Percentiles rank a stretch among this genome's conserved stretches.
Evolutionary conservation across 2,888 invertebrate genomes (phyloP).

Genomic region (Synergus umbraculus): DNA sequence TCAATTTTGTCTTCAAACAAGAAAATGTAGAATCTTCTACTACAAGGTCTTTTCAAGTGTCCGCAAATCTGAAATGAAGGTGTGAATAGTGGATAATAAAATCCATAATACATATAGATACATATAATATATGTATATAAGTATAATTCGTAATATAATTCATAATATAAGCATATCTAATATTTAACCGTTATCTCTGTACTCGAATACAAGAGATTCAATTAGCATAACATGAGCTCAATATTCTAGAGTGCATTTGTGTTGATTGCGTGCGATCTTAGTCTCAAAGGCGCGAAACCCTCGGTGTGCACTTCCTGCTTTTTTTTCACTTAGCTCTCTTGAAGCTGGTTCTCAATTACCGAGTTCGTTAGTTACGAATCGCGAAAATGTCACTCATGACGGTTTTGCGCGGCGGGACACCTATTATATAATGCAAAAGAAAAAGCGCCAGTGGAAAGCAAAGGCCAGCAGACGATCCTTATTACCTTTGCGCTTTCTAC

Average conservation of each 20-base stretch:
- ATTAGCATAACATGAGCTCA: conserved; percentile 19
- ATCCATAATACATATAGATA: too few species aligned
- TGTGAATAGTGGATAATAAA: too few species aligned
- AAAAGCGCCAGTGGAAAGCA: conserved; percentile 70
- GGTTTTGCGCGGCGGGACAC: conserved; percentile 54
- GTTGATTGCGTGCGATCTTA: conserved; percentile 25
- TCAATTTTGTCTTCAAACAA: not conserved
- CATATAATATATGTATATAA: too few species aligned
- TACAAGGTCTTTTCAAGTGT: not conserved
- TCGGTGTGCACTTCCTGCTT: conserved; percentile 43
- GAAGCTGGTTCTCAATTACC: conserved; percentile 51
- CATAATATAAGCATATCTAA: not conserved
- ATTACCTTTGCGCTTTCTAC: conserved; percentile 73
- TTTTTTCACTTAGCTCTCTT: not conserved
- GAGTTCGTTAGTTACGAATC: conserved; percentile 53
- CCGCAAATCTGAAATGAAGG: too few species aligned
- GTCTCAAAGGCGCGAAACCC: conserved; percentile 1
- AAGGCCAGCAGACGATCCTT: conserved; percentile 76
- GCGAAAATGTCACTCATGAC: conserved; percentile 69
- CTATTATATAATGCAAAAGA: conserved; percentile 66
- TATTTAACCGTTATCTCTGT: conserved; percentile 8
- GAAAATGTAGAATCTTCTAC: conserved; percentile 3
- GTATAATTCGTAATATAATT: too few species aligned
- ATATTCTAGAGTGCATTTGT: not conserved
- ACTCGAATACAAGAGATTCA: not conserved